These are phyloP conservation scores for Sternarchorhynchus goeldii DNA, from an alignment of 2,797 vertebrate species.

Conservation along the genomic window DNA sequence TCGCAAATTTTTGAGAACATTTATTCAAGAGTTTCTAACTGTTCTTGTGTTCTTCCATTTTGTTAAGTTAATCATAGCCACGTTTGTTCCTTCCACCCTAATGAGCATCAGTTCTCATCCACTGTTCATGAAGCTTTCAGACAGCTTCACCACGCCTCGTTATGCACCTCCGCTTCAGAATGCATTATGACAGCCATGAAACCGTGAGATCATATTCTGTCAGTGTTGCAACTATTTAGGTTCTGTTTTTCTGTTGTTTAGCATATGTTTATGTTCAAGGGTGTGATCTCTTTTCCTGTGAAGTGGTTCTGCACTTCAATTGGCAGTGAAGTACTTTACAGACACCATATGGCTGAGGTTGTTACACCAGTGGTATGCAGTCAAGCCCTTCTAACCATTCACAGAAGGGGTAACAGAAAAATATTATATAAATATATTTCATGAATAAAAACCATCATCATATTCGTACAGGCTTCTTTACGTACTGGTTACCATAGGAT, in stretches of 20 bases:
- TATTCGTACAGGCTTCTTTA: too few species aligned
- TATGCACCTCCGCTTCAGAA: neutral
- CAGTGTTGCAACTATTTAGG: neutral
- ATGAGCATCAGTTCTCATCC: neutral
- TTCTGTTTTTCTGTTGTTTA: neutral
- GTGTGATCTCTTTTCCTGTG: neutral
- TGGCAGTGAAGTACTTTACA: neutral
- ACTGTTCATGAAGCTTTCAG: neutral
- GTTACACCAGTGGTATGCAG: too few species aligned
- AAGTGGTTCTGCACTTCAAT: neutral
- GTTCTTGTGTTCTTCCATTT: neutral
- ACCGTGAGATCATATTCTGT: neutral
- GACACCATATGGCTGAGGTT: too few species aligned
- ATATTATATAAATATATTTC: too few species aligned
- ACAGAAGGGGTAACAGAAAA: too few species aligned
- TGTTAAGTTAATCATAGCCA: conserved; percentile 6
- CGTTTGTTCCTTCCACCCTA: too few species aligned
- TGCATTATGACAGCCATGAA: neutral
- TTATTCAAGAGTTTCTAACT: neutral
- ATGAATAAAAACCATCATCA: too few species aligned
- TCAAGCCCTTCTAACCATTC: too few species aligned
- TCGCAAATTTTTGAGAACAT: neutral
- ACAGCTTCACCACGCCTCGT: neutral
- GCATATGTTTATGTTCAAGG: neutral
- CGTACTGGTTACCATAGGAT: too few species aligned